These are phyloP conservation scores for Erpetoichthys calabaricus DNA, from an alignment of 2,797 vertebrate genomes.

Conservation along the genomic window DNA sequence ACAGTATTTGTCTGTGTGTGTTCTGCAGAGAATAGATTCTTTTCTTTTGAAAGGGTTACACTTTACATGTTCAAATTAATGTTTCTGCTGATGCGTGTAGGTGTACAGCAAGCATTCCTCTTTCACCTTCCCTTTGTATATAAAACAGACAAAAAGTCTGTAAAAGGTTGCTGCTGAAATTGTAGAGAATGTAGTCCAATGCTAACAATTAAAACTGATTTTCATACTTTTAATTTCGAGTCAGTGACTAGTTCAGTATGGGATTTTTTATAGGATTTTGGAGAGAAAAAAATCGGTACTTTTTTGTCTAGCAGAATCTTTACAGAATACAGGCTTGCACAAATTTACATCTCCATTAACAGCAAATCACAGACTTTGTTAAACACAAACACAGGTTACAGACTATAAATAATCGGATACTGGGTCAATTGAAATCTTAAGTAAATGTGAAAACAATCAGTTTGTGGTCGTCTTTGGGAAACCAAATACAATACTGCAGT, in stretches of 20 bases:
- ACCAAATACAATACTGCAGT: too few species aligned
- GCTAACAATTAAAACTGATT: conserved; percentile 61
- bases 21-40: conserved; percentile 50
- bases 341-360: too few species aligned
- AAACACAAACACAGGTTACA: too few species aligned
- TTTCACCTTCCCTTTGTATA: conserved; percentile 58
- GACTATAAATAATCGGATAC: too few species aligned
- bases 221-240: conserved; percentile 35
- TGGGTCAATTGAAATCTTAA: too few species aligned
- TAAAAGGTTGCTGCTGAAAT: conserved; percentile 70
- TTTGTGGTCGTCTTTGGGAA: too few species aligned
- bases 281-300: too few species aligned
- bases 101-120: conserved; percentile 45
- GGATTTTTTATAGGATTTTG: too few species aligned
- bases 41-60: conserved; percentile 32
- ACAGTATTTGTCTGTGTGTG: conserved; percentile 48
- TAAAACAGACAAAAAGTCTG: conserved; percentile 58
- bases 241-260: conserved; percentile 13
- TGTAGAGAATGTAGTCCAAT: conserved; percentile 73
- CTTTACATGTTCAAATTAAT: conserved; percentile 59
- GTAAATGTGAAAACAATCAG: too few species aligned
- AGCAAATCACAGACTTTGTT: too few species aligned
- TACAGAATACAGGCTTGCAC: too few species aligned
- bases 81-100: conserved; percentile 48
- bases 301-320: too few species aligned